Evolutionary conservation across 2,113 vertebrate species (phyloP), one percentile per base, ranked within the genome.

Genomic region (Lepus timidus): DNA sequence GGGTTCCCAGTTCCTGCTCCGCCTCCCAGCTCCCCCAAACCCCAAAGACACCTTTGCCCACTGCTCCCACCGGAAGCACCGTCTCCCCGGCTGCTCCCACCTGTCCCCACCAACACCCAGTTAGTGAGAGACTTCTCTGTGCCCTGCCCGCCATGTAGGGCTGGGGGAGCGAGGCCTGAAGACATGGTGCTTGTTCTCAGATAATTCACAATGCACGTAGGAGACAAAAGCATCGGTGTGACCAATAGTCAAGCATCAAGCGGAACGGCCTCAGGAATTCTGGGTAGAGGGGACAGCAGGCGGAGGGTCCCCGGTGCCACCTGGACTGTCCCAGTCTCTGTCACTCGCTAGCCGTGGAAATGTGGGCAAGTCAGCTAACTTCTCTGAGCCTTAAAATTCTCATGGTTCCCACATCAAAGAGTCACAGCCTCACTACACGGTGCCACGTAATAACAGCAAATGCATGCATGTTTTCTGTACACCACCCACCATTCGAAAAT

Each of bases 31-130:
- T 9, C 11, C 39, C 39, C 2, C 0, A 4, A 44, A 44, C 39
- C 39, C 2, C 0, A 4, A 44, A 44, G 55, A 17, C 14, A 58
- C 55, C 55, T 58, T 58, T 19, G 55, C 55, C 13, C 55, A 58
- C 55, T 19, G 19, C 10, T 61, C 23, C 4, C 14, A 7, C 3
- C 0, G 6, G 19, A 44, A 36, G 14, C 0, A 0, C 36, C 36
- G 14, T 10, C 76, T 33, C 14, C 62, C 39, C 51, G 74, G 11
- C 14, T 9, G 39, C 51, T 1, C 14, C 1, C 31, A 31, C 25
- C 82, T 44, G 44, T 44, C 7, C 44, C 44, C 39, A 51, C 1
- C 16, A 16, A 25, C 10, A 19, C 49, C 64, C 51, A 2, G 3
- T 1, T 6, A 20, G 6, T 44, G 36, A 33, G 36, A 67, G 36